Evolutionary conservation across 2,113 vertebrate species (phyloP), one percentile per base, ranked within the genome.

Genomic region (Rhinoderma darwinii): DNA sequence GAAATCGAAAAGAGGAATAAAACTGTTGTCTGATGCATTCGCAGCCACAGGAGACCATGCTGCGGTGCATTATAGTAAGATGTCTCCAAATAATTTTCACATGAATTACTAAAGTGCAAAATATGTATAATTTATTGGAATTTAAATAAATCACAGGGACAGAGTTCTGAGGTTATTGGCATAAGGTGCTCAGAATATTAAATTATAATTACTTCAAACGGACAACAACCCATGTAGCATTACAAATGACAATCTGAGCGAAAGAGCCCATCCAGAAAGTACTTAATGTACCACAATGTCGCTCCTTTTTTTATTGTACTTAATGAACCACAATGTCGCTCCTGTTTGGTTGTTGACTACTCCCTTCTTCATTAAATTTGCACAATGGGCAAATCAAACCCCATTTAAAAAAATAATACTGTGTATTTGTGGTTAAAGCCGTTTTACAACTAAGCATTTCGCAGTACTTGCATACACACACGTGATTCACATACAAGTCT

Each of bases 71-170:
- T 93, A 91, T 92, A 91, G 88, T 89, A 88, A 92, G 89, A 87
- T 90, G 89, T 92, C 92, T 94, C 91, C 91, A 94, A 96, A 93
- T 94, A 91, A 93, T 93, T 94, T 96, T 95, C 94, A 94, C 95
- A 93, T 95, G 93, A 94, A 92, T 94, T 95, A 92, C 94, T 93
- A 89, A 95, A 95, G 93, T 95, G 93, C 93, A 91, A 93, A 92
- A 91, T 89, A 94, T 96, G 90, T 89, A 94, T 96, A 93, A 96
- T 97, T 96, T 77, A 97, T 91, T 78, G 89, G 84, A 27, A 92
- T 92, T 96, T 96, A 92, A 96, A 96, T 96, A 95, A 96, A 94
- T 94, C 88, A 92, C 89, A 90, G 68, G 89, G 88, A 84, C 74
- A 90, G 85, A 88, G 87, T 91, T 93, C 90, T 93, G 87, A 92